A percentile compares a stretch with the other conserved stretches of the same genome.
Conservation (phyloP, 2,113 vertebrate genomes). For the Neomonachus schauinslandi region DNA sequence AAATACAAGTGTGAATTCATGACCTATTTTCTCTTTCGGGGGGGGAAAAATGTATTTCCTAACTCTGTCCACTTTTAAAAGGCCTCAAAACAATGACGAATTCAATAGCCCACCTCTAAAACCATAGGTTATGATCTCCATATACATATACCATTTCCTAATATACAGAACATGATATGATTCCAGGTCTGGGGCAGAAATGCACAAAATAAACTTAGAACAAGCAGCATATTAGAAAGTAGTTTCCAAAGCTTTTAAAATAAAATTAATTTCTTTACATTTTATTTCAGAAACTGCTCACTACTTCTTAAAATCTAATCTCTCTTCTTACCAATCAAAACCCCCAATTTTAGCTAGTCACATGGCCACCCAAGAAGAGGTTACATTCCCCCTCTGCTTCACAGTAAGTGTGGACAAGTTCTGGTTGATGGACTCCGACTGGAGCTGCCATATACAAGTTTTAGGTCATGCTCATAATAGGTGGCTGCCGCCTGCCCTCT, state of each 20-base stretch:
- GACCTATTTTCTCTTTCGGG: background rate
- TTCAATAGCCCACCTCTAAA: background rate
- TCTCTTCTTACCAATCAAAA: background rate
- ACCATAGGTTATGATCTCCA: background rate
- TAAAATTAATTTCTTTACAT: background rate
- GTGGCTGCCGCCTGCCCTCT: background rate
- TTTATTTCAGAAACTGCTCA: constrained; percentile 15
- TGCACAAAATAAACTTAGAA: background rate
- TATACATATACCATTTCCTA: background rate
- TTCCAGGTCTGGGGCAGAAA: constrained; percentile 6
- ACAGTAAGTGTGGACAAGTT: background rate
- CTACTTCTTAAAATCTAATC: background rate
- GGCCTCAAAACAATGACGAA: background rate
- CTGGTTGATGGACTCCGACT: background rate
- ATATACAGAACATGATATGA: background rate
- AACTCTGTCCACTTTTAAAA: background rate
- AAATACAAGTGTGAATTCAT: constrained; percentile 1
- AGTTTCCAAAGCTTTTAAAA: background rate
- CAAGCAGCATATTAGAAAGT: background rate
- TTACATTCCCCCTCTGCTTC: background rate
- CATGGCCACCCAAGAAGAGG: background rate
- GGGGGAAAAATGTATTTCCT: background rate
- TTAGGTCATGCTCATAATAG: background rate
- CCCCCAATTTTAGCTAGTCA: background rate
- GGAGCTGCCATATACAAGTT: background rate